Percentiles rank a stretch among this genome's conserved stretches.
phyloP scores from a whole-genome alignment of 2,888 invertebrate genomes.

The Acheta domesticus region DNA sequence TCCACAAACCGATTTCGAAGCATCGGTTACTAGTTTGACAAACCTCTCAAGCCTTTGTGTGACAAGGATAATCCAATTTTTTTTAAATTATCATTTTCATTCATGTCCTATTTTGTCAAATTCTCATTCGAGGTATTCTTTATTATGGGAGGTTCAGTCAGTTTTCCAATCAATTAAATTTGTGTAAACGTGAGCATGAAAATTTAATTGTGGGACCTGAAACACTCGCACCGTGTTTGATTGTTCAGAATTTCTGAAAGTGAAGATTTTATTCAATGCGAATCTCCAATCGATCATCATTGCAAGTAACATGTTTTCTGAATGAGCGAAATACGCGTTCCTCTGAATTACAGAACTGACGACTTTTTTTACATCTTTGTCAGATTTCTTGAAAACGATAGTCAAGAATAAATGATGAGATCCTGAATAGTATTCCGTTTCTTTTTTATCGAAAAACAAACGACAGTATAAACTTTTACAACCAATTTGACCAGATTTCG shows the following conservation, averaged over 20 bases:
- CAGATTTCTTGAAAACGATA: constrained; percentile 34
- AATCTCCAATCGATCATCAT: neutral
- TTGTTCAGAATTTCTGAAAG: too few relatives aligned
- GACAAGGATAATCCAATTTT: neutral
- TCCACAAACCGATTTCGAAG: neutral
- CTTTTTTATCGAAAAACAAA: constrained; percentile 37
- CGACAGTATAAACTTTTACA: constrained; percentile 37
- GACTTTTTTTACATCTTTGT: constrained; percentile 32
- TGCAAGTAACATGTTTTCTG: constrained; percentile 41
- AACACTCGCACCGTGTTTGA: too few relatives aligned
- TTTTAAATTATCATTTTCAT: neutral
- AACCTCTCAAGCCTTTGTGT: neutral
- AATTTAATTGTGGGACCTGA: too few relatives aligned
- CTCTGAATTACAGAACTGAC: constrained; percentile 39
- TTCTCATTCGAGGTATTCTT: neutral
- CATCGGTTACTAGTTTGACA: neutral
- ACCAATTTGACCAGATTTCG: constrained; percentile 33
- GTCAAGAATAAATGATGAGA: constrained; percentile 33
- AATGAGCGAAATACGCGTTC: constrained; percentile 41
- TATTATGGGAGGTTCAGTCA: neutral
- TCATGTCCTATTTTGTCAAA: neutral
- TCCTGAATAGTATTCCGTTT: constrained; percentile 32
- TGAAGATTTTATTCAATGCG: too few relatives aligned
- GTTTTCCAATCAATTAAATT: too few relatives aligned
- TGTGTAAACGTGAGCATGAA: too few relatives aligned